Conservation (phyloP, 2,113 vertebrate species). For the Trochalopteron elliotii region DNA sequence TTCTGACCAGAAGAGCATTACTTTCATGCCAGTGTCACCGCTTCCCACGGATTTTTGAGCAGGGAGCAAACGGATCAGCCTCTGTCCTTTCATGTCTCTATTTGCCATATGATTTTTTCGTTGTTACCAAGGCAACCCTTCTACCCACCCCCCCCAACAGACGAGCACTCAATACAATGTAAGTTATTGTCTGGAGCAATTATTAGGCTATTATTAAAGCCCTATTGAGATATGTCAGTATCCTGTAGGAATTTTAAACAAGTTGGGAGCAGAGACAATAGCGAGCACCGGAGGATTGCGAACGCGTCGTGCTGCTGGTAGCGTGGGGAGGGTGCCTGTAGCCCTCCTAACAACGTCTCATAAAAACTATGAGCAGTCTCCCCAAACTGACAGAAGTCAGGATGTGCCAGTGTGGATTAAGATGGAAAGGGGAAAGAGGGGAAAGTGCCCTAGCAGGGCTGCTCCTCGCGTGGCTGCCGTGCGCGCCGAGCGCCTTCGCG, state of each 20-base stretch:
- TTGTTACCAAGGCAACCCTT: conserved; percentile 57
- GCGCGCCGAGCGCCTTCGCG: fast-evolving
- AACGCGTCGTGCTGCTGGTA: background rate
- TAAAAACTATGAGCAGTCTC: background rate
- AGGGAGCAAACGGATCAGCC: background rate
- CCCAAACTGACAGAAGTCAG: background rate
- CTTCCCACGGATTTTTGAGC: background rate
- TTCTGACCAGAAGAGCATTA: background rate
- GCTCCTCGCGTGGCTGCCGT: background rate
- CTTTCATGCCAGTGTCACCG: background rate
- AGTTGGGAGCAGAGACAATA: conserved; percentile 35
- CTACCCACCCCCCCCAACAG: background rate
- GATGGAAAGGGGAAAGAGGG: background rate
- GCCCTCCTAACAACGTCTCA: background rate
- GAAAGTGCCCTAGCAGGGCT: fast-evolving
- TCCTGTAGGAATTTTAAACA: conserved; percentile 28
- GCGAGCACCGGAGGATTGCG: background rate
- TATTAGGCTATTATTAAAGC: conserved; percentile 64
- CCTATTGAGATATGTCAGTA: conserved; percentile 2
- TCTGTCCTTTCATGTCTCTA: background rate
- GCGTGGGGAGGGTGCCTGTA: background rate
- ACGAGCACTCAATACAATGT: background rate
- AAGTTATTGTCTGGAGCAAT: conserved; percentile 57
- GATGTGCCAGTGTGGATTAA: background rate
- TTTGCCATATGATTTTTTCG: conserved; percentile 1